phyloP scores from a whole-genome alignment of 2,888 invertebrate species.

The Psylliodes chrysocephalus region DNA sequence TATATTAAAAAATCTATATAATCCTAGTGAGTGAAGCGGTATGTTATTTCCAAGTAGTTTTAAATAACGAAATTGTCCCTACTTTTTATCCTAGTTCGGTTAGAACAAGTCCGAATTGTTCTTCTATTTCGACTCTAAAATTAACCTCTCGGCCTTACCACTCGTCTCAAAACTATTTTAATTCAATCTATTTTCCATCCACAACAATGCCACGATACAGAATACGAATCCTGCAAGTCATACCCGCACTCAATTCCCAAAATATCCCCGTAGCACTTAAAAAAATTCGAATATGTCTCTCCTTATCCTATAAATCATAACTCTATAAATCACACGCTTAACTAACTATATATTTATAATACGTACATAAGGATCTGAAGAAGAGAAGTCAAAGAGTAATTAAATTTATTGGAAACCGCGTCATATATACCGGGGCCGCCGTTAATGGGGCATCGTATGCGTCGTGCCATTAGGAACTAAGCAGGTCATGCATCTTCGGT shows the following conservation, averaged over 20 bases:
- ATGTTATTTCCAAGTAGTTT: too few species aligned
- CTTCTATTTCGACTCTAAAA: too few species aligned
- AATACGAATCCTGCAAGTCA: slow-evolving; percentile 1
- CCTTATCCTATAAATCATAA: slow-evolving; percentile 48
- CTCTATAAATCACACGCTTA: slow-evolving; percentile 47
- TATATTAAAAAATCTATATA: too few species aligned
- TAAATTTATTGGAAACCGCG: slow-evolving; percentile 54
- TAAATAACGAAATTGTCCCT: too few species aligned
- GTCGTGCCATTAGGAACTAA: slow-evolving; percentile 54
- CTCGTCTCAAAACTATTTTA: neutral
- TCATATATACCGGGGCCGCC: slow-evolving; percentile 46
- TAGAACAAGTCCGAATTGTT: too few species aligned
- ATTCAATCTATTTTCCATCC: slow-evolving; percentile 19
- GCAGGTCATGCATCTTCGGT: slow-evolving; percentile 52
- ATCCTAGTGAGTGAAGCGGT: too few species aligned
- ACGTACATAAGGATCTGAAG: too few species aligned
- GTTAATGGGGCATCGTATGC: slow-evolving; percentile 54
- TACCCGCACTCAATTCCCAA: slow-evolving; percentile 38
- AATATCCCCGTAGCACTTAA: slow-evolving; percentile 42
- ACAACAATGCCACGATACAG: neutral
- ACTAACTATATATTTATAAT: too few species aligned
- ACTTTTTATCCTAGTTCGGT: too few species aligned
- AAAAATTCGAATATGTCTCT: slow-evolving; percentile 46
- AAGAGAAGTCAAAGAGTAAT: slow-evolving; percentile 50
- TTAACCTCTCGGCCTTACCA: neutral